phyloP scores from a whole-genome alignment of 92 coral and sea anemone genomes.

The Epizoanthus ramosus region DNA sequence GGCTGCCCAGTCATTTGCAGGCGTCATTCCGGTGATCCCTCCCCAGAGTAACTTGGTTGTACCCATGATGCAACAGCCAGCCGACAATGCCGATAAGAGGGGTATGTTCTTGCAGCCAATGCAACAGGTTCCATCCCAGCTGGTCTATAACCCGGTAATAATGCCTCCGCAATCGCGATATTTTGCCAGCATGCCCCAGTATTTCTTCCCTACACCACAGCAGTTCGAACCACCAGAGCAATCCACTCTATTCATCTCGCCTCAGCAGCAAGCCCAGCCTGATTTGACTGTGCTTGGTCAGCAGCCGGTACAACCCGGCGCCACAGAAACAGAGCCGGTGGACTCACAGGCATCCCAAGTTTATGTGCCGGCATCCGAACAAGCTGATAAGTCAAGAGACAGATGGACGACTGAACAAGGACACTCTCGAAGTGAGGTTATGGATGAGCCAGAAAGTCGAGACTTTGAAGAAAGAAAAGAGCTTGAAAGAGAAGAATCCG shows the following conservation, averaged over 20 bases:
- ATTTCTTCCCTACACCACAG: slow-evolving; percentile 26
- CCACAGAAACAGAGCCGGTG: background rate
- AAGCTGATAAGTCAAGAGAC: background rate
- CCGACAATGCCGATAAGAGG: slow-evolving; percentile 26
- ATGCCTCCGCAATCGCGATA: slow-evolving; percentile 37
- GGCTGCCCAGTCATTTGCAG: slow-evolving; percentile 23
- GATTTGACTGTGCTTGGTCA: background rate
- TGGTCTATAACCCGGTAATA: slow-evolving; percentile 42
- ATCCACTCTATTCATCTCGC: background rate
- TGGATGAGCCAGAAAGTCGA: slow-evolving; percentile 42
- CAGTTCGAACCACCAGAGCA: slow-evolving; percentile 35
- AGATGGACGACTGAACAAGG: slow-evolving; percentile 78
- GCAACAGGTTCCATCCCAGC: slow-evolving; percentile 53
- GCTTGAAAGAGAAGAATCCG: slow-evolving; percentile 32
- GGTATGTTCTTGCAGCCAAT: slow-evolving; percentile 56
- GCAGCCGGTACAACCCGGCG: too few relatives aligned
- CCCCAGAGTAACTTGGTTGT: slow-evolving; percentile 19
- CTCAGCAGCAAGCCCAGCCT: slow-evolving; percentile 21
- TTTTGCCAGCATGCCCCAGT: slow-evolving; percentile 24
- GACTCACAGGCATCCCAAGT: background rate
- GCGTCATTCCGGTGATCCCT: background rate
- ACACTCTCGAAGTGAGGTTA: slow-evolving; percentile 70
- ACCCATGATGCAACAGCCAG: slow-evolving; percentile 29
- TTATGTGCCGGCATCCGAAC: slow-evolving; percentile 4
- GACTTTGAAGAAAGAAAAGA: slow-evolving; percentile 48